phyloP scores from a whole-genome alignment of 2,888 invertebrate genomes.

The Koerneria pararmatus region DNA sequence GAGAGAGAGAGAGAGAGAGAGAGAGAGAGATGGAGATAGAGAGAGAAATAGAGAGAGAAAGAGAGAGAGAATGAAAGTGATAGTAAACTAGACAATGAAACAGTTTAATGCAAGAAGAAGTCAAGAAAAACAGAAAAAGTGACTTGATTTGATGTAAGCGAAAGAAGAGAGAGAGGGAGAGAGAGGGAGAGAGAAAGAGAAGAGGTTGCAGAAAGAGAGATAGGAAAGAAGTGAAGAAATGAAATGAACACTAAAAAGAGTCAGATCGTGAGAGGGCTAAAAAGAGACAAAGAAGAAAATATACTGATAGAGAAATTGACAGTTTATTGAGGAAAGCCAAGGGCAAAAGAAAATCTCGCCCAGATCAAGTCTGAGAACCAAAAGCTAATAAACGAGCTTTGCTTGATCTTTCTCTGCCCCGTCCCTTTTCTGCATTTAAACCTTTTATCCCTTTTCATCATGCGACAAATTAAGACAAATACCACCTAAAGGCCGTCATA shows the following conservation, averaged over 20 bases:
- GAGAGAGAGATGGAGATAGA: constrained; percentile 8
- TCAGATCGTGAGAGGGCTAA: constrained; percentile 1
- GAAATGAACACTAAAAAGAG: constrained; percentile 7
- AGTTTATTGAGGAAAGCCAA: too few relatives aligned
- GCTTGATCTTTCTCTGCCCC: too few relatives aligned
- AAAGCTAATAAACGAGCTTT: too few relatives aligned
- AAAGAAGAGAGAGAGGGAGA: background rate
- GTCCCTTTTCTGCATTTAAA: too few relatives aligned
- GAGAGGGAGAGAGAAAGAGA: background rate
- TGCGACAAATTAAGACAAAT: too few relatives aligned
- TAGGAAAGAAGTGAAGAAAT: background rate
- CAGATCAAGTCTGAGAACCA: too few relatives aligned
- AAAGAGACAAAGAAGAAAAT: constrained; percentile 4
- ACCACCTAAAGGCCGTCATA: too few relatives aligned
- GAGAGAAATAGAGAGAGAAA: background rate
- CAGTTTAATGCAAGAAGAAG: background rate
- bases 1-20: background rate
- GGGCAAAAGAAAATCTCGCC: too few relatives aligned
- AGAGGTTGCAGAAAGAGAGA: constrained; percentile 2
- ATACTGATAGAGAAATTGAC: background rate
- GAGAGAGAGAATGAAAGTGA: background rate
- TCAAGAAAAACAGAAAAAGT: background rate
- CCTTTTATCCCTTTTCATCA: too few relatives aligned
- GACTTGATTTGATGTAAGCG: background rate
- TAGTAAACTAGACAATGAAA: background rate